Evolutionary conservation across 2,888 invertebrate species (phyloP).

Genomic region (Chymomyza amoena): DNA sequence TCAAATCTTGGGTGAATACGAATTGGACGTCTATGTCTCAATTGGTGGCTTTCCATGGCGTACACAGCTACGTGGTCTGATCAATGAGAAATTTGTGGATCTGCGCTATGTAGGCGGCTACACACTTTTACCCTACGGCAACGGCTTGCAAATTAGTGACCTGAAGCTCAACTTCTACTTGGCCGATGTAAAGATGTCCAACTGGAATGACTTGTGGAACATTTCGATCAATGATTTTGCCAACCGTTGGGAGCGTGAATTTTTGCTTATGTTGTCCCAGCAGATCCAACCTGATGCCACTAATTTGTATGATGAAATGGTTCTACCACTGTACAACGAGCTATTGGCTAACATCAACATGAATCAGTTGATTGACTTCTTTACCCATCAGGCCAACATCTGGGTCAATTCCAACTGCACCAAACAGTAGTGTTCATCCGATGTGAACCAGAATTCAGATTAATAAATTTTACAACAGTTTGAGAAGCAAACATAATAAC

Average conservation of each 20-base stretch:
- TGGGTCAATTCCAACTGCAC: constrained; percentile 40
- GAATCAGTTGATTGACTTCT: constrained; percentile 33
- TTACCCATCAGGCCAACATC: constrained; percentile 17
- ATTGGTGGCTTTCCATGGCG: constrained; percentile 41
- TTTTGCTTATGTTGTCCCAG: constrained; percentile 33
- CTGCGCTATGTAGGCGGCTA: constrained; percentile 54
- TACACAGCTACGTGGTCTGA: constrained; percentile 32
- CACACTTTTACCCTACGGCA: constrained; percentile 33
- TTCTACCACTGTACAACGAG: constrained; percentile 39
- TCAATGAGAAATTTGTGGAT: constrained; percentile 53
- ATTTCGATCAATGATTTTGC: constrained; percentile 55
- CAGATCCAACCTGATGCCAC: constrained; percentile 46
- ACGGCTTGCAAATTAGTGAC: constrained; percentile 51
- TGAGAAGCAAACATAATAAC: neutral
- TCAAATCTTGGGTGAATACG: constrained; percentile 51
- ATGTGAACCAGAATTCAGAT: neutral
- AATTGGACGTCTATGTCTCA: constrained; percentile 24
- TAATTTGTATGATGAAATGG: constrained; percentile 17
- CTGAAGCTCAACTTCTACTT: constrained; percentile 53
- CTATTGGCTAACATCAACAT: constrained; percentile 29
- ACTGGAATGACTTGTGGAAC: constrained; percentile 58
- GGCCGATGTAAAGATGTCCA: constrained; percentile 42
- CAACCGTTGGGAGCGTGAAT: constrained; percentile 40
- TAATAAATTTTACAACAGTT: neutral
- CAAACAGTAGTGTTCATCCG: neutral